These are phyloP conservation scores for Coregonus ussuriensis DNA, from an alignment of 2,797 vertebrate genomes.

Conservation along the genomic window DNA sequence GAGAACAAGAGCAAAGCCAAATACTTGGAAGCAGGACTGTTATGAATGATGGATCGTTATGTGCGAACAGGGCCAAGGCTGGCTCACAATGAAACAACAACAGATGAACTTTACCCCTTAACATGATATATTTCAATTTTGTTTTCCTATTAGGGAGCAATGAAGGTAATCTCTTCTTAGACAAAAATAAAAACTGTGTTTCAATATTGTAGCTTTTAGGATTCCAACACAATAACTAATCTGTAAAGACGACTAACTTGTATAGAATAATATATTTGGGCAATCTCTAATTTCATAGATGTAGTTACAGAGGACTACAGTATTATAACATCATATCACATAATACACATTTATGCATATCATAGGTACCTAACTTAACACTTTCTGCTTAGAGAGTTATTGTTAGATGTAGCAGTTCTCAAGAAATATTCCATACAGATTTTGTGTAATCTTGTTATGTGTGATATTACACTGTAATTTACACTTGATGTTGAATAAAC, in stretches of 20 bases:
- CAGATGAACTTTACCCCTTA: slow-evolving; percentile 32
- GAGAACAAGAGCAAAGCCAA: slow-evolving; percentile 86
- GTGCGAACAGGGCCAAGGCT: slow-evolving; percentile 44
- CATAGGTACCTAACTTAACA: slow-evolving; percentile 13
- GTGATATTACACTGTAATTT: slow-evolving; percentile 70
- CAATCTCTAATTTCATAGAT: slow-evolving; percentile 63
- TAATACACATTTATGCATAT: slow-evolving; percentile 43
- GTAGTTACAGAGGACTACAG: slow-evolving; percentile 53
- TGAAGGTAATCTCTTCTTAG: slow-evolving; percentile 31
- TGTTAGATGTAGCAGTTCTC: slow-evolving; percentile 44
- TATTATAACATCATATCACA: slow-evolving; percentile 60
- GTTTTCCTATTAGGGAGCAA: slow-evolving; percentile 25
- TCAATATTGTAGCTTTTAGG: slow-evolving; percentile 35
- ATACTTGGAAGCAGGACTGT: slow-evolving; percentile 39
- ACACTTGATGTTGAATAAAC: slow-evolving; percentile 68
- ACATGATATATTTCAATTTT: slow-evolving; percentile 24
- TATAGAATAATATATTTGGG: slow-evolving; percentile 77
- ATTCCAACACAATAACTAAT: slow-evolving; percentile 42
- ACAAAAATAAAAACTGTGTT: slow-evolving; percentile 4
- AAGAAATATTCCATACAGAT: slow-evolving; percentile 48
- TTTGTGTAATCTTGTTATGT: slow-evolving; percentile 64
- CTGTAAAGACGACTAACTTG: slow-evolving; percentile 67
- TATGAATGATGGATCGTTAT: slow-evolving; percentile 47
- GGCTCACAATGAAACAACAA: slow-evolving; percentile 25
- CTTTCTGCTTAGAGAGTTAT: slow-evolving; percentile 42